Conservation (phyloP, 2,113 vertebrate species). For the Antechinus stuartii region DNA sequence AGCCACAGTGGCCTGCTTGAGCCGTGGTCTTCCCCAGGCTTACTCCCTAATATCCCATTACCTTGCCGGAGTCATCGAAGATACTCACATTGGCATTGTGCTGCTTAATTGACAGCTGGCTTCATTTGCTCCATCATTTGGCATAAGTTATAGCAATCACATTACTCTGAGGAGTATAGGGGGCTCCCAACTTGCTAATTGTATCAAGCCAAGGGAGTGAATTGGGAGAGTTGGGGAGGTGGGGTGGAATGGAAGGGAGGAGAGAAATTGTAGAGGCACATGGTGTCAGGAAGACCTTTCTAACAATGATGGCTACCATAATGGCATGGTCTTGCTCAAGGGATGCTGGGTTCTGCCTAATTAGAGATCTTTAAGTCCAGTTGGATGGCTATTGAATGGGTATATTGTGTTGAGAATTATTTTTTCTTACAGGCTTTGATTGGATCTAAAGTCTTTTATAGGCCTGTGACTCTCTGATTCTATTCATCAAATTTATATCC, state of each 20-base stretch:
- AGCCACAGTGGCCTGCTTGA: too few relatives aligned
- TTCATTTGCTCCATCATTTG: slow-evolving; percentile 16
- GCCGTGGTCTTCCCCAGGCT: neutral
- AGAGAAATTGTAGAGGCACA: neutral
- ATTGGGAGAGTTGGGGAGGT: neutral
- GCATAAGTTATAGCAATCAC: slow-evolving; percentile 5
- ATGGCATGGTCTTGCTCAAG: neutral
- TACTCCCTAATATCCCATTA: neutral
- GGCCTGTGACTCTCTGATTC: neutral
- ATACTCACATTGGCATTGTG: slow-evolving; percentile 35
- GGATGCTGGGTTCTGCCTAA: neutral
- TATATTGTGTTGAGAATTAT: neutral
- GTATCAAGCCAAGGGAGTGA: neutral
- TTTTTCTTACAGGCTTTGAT: neutral
- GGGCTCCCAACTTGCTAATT: neutral
- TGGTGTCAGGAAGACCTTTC: neutral
- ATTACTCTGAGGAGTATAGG: neutral
- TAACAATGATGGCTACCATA: neutral
- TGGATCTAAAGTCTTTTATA: neutral
- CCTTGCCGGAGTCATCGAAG: neutral
- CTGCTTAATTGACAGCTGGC: slow-evolving; percentile 44
- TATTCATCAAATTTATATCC: slow-evolving; percentile 27
- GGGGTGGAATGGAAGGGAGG: neutral
- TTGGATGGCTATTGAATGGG: neutral
- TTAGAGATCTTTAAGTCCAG: neutral